Base-by-base conservation (phyloP, 2,888 invertebrate species). In the Antitype chi region DNA sequence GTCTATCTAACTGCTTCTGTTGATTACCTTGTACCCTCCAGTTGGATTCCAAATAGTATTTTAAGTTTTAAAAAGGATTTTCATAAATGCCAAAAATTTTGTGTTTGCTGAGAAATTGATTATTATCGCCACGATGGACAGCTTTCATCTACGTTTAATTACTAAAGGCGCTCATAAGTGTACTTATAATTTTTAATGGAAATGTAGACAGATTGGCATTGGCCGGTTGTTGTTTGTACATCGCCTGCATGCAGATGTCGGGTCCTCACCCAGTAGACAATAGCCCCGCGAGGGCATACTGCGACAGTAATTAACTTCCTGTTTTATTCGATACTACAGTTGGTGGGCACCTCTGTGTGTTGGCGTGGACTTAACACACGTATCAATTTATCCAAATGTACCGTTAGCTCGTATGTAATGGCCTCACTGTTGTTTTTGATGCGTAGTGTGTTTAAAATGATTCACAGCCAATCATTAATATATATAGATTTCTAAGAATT, bases 271-370 rank as follows among this genome's bases (percentile, higher is more conserved):
- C 71, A 64, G 66, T 82, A 86, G 82, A 88, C 88, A 88, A 88
- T 87, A 32, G 89, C 73, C 63, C 76, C 78, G 76, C 75, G 86
- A 81, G 88, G 87, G 78, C 82, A 84, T 81, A 82, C 82, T 83
- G 74, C 75, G 82, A 76, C 80, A 82, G 87, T 89, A 86, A 89
- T 89, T 89, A 85, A 86, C 89, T 89, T 90, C 89, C 90, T 88
- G 89, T 87, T 88, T 85, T 85, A 87, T 82, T 82, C 82, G 74
- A 82, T 80, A 70, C 80, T 82, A 81, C 84, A 75, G 80, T 81
- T 80, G 71, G 73, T 82, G 84, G 79, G 55, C 76, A 81, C 43
- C 32, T 64, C 59, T 70, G 70, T 76, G 62, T 78, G 78, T 60
- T 76, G 60, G 71, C 66, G 79, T 77, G 69, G 80, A 74, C 77